Evolutionary conservation across 2,888 invertebrate species (phyloP).

Genomic region (Papilio protenor): DNA sequence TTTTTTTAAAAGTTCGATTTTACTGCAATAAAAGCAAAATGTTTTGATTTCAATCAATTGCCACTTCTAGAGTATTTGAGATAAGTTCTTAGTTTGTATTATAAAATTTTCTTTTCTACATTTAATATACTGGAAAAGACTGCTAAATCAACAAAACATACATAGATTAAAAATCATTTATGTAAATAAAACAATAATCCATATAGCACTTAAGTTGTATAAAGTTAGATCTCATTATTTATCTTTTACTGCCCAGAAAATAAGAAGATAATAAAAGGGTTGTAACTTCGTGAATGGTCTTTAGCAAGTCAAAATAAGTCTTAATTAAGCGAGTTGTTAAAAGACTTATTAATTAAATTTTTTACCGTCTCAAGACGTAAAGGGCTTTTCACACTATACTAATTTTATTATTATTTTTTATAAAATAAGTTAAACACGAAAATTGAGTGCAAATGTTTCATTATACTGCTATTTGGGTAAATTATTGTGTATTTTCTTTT

Average conservation of each 20-base stretch:
- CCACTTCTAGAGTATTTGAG: no score
- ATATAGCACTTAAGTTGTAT: background rate
- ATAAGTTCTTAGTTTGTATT: background rate
- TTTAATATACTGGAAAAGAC: background rate
- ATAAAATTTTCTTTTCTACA: background rate
- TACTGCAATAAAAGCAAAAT: no score
- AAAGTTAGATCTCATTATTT: conserved; percentile 16
- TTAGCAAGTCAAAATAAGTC: conserved; percentile 28
- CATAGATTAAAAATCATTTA: background rate
- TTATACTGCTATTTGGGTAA: no score
- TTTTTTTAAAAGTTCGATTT: no score
- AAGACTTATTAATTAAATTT: conserved; percentile 23
- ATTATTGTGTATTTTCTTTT: no score
- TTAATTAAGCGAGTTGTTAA: conserved; percentile 30
- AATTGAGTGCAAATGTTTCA: no score
- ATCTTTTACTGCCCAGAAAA: background rate
- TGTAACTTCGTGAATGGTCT: conserved; percentile 26
- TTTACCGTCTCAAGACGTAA: background rate
- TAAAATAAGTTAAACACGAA: no score
- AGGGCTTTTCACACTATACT: background rate
- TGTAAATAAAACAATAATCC: conserved; percentile 4
- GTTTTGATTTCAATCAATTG: no score
- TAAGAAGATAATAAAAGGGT: conserved; percentile 32
- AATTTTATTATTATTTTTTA: background rate
- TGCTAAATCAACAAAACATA: background rate